Evolutionary conservation across 2,888 invertebrate species (phyloP), one percentile per base, ranked within the genome.

Genomic region (Sinohyriopsis cumingii): DNA sequence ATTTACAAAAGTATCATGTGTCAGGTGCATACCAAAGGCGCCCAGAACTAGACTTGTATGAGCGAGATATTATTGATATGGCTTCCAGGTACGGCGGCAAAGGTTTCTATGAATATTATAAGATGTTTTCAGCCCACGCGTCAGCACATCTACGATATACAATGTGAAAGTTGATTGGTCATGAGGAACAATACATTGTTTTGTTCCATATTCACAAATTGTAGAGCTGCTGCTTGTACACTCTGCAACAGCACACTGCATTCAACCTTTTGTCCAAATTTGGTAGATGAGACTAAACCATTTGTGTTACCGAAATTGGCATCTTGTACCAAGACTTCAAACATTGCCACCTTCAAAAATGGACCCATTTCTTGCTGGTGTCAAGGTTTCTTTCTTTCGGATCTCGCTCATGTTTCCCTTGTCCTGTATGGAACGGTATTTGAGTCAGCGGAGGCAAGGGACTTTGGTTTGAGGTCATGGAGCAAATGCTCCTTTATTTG

Each of bases 91-190:
- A 73, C 25, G 53, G 55, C 15, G 69, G 73, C 3, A 64, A 69
- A n/a, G 61, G 62, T 12, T 73, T 73, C 19, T 73, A 73, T 25
- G 70, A 73, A 54, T 70, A 70, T 57, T 70, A 73, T n/a, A 67
- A 59, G 20, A 60, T 61, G 53, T 73, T 73, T n/a, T 63, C 66
- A 7, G 55, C 60, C 12, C 19, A 64, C 19, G 68, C 70, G 1
- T 70, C 70, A 33, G 64, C 67, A 5, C 69, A 68, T 54, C 28
- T 70, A 3, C 62, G n/a, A 24, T 70, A 65, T 22, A 63, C 66
- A 19, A 65, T 63, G 19, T 62, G 57, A 55, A 55, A 18, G 53
- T 65, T 1, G 69, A 67, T 24, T 69, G 69, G 67, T 67, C 68
- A 15, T 67, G 1, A 19, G 67, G 20, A 71, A 71, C 20, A 67